Evolutionary conservation across 92 coral and sea anemone species (phyloP).

Genomic region (Zoanthus solanderi): DNA sequence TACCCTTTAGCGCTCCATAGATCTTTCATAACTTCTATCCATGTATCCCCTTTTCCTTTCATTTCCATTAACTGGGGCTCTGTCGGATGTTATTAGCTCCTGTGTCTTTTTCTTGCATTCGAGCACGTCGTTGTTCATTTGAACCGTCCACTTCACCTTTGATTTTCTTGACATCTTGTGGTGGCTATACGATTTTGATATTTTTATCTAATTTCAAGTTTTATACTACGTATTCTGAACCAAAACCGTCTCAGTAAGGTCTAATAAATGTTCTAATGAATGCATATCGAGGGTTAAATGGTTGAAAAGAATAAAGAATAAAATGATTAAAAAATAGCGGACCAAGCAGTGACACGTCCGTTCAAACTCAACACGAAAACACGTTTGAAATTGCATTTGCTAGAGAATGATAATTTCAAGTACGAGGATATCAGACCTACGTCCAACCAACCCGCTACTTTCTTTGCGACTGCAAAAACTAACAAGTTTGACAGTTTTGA

Average conservation of each 20-base stretch:
- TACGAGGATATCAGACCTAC: too few species aligned
- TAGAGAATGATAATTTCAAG: too few species aligned
- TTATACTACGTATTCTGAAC: constrained; percentile 26
- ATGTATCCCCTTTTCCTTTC: neutral
- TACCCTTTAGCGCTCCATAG: neutral
- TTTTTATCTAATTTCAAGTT: constrained; percentile 29
- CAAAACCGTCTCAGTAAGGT: neutral
- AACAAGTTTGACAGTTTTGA: too few species aligned
- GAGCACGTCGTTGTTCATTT: constrained; percentile 59
- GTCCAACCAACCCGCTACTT: too few species aligned
- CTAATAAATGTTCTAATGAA: constrained; percentile 17
- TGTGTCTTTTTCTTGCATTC: constrained; percentile 63
- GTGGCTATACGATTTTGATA: constrained; percentile 10
- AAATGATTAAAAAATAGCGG: too few species aligned
- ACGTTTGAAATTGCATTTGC: too few species aligned
- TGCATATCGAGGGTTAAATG: neutral
- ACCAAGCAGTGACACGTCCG: too few species aligned
- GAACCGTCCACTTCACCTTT: constrained; percentile 56
- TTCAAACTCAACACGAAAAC: too few species aligned
- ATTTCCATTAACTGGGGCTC: constrained; percentile 44
- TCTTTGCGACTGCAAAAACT: too few species aligned
- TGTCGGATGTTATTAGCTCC: constrained; percentile 43
- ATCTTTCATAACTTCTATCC: neutral
- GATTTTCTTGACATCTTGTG: constrained; percentile 39
- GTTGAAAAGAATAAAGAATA: neutral